Evolutionary conservation across 2,113 vertebrate species (phyloP).

Genomic region (Oreochromis aureus): DNA sequence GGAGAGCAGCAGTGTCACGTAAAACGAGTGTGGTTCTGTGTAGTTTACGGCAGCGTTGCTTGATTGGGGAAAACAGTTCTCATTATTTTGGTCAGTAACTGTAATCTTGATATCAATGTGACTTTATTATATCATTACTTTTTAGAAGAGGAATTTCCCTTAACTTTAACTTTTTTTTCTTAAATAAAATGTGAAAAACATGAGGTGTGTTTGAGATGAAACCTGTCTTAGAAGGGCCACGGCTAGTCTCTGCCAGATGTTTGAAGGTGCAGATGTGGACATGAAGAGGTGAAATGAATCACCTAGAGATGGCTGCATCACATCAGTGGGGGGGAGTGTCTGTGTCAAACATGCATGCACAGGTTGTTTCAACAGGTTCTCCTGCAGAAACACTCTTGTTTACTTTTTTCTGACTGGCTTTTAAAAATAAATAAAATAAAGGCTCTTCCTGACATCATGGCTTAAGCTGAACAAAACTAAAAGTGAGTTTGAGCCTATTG

Average conservation of each 20-base stretch:
- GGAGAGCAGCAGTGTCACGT: neutral
- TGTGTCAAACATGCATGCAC: neutral
- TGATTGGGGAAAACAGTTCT: neutral
- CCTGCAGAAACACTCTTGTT: neutral
- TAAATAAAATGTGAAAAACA: neutral
- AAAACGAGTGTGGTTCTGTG: neutral
- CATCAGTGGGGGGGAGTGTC: neutral
- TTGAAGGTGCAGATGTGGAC: neutral
- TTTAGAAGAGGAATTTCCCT: neutral
- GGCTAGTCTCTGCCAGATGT: neutral
- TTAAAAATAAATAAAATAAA: neutral
- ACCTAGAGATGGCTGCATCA: neutral
- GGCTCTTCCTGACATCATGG: neutral
- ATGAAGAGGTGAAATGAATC: neutral
- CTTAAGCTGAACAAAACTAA: neutral
- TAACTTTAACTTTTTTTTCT: neutral
- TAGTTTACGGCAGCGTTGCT: accelerated
- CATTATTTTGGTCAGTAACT: neutral
- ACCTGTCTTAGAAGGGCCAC: neutral
- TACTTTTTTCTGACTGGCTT: neutral
- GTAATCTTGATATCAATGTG: neutral
- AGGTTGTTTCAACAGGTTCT: neutral
- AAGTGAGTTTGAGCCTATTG: no score
- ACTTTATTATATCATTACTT: neutral
- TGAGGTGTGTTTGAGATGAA: neutral